Evolutionary conservation across 92 coral and sea anemone genomes (phyloP), one percentile per base, ranked within the genome.

Genomic region (Epizoanthus rinbou): DNA sequence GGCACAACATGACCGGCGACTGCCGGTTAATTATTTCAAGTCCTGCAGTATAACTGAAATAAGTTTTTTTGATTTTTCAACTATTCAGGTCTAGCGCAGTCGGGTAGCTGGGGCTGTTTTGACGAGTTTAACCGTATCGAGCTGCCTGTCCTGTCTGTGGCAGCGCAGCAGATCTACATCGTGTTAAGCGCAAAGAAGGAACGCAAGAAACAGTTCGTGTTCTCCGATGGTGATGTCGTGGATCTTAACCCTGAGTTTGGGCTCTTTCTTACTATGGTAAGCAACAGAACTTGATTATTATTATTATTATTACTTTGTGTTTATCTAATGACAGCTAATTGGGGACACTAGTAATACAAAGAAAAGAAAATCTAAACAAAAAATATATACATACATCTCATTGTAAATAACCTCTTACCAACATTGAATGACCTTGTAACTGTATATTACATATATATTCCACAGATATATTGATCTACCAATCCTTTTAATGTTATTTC

Each of bases 21-120:
- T n/a, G n/a, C n/a, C n/a, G n/a, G n/a, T n/a, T n/a, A n/a, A n/a
- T n/a, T n/a, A n/a, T n/a, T n/a, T n/a, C n/a, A n/a, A n/a, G n/a
- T n/a, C n/a, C n/a, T n/a, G n/a, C n/a, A n/a, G n/a, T 28, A 28
- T 28, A 28, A 28, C 31, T 2, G 31, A 28, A 28, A 28, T 28
- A 28, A 0, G 31, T 28, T 28, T 57, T 21, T 9, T 22, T 17
- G 6, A 74, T 85, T 24, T 35, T 57, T 47, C 50, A 1, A 33
- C 57, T 6, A 25, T 57, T 43, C 66, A 93, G 98, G 98, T 8
- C 87, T 93, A 57, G 98, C 98, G 14, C 98, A 93, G 81, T 93
- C 98, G 8, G 98, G 98, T 19, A 93, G 98, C 69, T 93, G 98
- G 98, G 98, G 98, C 0, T 93, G 98, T 65, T 93, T 93, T 62